A percentile compares a stretch with the other conserved stretches of the same genome.
These are phyloP conservation scores for Delia radicum DNA, from an alignment of 1,140 invertebrate genomes.

Conservation along the genomic window DNA sequence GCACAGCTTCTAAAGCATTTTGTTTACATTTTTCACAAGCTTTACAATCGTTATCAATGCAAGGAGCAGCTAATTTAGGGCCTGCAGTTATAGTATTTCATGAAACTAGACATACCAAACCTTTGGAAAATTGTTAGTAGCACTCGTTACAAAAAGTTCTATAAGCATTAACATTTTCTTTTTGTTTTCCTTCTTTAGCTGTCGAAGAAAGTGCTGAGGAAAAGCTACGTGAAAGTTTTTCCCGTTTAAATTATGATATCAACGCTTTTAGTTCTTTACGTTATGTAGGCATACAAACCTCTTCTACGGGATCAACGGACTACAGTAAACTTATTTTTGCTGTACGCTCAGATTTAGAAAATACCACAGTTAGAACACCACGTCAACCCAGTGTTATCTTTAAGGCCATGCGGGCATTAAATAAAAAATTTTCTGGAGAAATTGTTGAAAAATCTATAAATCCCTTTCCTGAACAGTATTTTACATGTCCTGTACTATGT, in stretches of 20 bases:
- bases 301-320: slow-evolving; percentile 61
- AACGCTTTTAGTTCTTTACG: slow-evolving; percentile 72
- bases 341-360: slow-evolving; percentile 64
- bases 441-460: slow-evolving; percentile 64
- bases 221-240: slow-evolving; percentile 65
- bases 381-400: slow-evolving; percentile 68
- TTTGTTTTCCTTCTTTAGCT: slow-evolving; percentile 48
- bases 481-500: slow-evolving; percentile 74
- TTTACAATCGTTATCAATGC: slow-evolving; percentile 60
- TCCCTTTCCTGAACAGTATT: slow-evolving; percentile 79
- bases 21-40: slow-evolving; percentile 72
- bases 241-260: slow-evolving; percentile 63
- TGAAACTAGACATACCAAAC: slow-evolving; percentile 72
- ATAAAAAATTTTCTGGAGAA: slow-evolving; percentile 75
- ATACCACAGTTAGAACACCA: slow-evolving; percentile 68
- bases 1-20: slow-evolving; percentile 75
- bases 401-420: slow-evolving; percentile 68
- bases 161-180: slow-evolving; percentile 3
- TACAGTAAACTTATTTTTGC: slow-evolving; percentile 60
- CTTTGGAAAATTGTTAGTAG: slow-evolving; percentile 41
- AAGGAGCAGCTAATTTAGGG: slow-evolving; percentile 62
- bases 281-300: slow-evolving; percentile 47
- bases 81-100: slow-evolving; percentile 80
- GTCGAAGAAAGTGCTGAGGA: slow-evolving; percentile 67
- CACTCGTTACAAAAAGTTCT: neutral